phyloP scores from a whole-genome alignment of 2,888 invertebrate species.

The Conomelus anceps region DNA sequence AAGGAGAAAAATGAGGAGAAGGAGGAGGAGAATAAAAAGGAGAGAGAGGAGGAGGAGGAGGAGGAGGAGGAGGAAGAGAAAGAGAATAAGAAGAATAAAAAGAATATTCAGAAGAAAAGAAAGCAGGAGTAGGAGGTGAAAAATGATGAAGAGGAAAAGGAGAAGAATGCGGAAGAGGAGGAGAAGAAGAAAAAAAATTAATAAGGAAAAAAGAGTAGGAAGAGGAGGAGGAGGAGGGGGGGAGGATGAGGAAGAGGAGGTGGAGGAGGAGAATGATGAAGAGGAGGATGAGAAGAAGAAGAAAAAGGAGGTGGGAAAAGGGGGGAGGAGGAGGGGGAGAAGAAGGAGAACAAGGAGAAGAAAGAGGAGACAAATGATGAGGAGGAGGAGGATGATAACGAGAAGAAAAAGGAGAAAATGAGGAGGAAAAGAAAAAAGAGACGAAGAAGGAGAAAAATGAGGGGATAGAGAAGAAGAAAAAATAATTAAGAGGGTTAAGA shows the following conservation, averaged over 20 bases:
- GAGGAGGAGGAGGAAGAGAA: neutral
- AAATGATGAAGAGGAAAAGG: constrained; percentile 1
- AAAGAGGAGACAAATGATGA: neutral
- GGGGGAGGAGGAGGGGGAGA: neutral
- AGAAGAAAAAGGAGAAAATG: neutral
- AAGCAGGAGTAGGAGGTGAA: neutral
- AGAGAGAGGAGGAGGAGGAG: neutral
- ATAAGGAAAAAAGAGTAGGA: too few species aligned
- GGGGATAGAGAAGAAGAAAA: neutral
- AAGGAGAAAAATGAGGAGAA: neutral
- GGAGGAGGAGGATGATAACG: neutral
- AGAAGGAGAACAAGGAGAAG: constrained; percentile 7
- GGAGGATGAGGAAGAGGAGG: neutral
- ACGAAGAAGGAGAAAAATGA: neutral
- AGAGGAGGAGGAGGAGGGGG: neutral
- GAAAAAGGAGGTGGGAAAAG: neutral
- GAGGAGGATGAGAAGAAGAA: too few species aligned
- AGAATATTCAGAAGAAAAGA: neutral
- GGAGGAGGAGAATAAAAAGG: neutral
- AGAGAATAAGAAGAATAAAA: neutral
- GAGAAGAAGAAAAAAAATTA: too few species aligned
- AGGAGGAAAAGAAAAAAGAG: neutral
- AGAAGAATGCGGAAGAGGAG: neutral
- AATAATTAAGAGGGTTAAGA: too few species aligned
- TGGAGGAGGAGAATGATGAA: neutral